Evolutionary conservation across 2,797 vertebrate genomes (phyloP), one percentile per base, ranked within the genome.

Genomic region (Sebastes cheni): DNA sequence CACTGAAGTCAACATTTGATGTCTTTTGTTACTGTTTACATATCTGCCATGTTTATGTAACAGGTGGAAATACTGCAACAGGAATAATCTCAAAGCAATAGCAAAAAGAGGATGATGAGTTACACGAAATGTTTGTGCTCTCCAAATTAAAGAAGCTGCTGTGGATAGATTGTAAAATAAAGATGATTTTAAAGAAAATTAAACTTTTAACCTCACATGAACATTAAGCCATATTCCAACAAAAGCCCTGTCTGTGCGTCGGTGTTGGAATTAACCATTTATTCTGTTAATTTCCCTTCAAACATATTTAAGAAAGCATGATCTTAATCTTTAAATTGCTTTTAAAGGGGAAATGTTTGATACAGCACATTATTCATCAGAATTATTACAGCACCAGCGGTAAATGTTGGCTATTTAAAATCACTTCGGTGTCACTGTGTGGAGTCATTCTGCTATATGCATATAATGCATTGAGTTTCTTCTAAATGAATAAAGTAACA

Each of bases 281-380:
- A 55, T 54, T 64, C 50, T 39, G 29, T 54, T 67, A 27, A 56
- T 56, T 70, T 61, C 4, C 13, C 14, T 25, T 54, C 27, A 56
- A 68, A 65, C 22, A 67, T 39, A 55, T 32, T 29, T n/a, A 25
- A 60, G 59, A 65, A 68, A 70, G 36, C n/a, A 13, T 14, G 62
- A 85, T 82, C 34, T 34, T 69, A 68, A 82, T 82, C 72, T 76
- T 60, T 69, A 76, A 79, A 81, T 85, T 75, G 50, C 46, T 56
- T 67, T 61, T 59, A 29, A 54, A 42, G 16, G 46, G 46, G 11
- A 60, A 61, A 30, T 70, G 20, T n/a, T 18, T 73, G 59, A 73
- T 25, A 36, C n/a, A 20, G 34, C 20, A 61, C 22, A 69, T 72
- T 58, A 50, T 78, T 72, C 70, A 69, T 46, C 29, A 59, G n/a